These are phyloP conservation scores for Pica pica DNA, from an alignment of 2,113 vertebrate species.

Conservation along the genomic window DNA sequence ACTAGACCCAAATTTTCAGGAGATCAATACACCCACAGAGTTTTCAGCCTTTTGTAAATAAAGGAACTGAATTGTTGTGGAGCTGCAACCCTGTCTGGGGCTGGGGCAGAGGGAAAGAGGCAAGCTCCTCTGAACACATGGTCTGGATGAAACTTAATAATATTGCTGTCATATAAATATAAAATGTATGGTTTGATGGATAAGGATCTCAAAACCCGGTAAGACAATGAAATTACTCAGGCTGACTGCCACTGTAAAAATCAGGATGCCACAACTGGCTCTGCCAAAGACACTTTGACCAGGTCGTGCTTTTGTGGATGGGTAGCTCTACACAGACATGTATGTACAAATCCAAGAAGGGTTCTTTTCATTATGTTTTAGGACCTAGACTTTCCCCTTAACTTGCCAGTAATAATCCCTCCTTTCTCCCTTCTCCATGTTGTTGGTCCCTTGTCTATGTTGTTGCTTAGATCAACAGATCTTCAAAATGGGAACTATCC, in stretches of 20 bases:
- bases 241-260: not conserved
- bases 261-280: not conserved
- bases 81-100: not conserved
- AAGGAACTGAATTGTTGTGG: rapidly evolving
- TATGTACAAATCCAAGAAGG: not conserved
- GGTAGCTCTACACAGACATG: not conserved
- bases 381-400: not conserved
- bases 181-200: not conserved
- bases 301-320: not conserved
- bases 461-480: not conserved
- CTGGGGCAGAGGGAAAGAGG: not conserved
- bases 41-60: not conserved
- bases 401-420: not conserved
- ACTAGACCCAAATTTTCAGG: not conserved
- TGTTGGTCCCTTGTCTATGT: not conserved
- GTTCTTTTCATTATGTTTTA: not conserved
- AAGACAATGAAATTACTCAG: not conserved
- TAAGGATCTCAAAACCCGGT: not conserved
- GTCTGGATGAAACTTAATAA: not conserved
- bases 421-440: not conserved
- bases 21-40: not conserved
- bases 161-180: not conserved
- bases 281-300: not conserved
- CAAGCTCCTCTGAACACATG: not conserved
- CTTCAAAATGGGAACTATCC: not conserved